A percentile compares a stretch with the other conserved stretches of the same genome.
These are phyloP conservation scores for Eurypyga helias DNA, from an alignment of 2,113 vertebrate genomes.

Conservation along the genomic window DNA sequence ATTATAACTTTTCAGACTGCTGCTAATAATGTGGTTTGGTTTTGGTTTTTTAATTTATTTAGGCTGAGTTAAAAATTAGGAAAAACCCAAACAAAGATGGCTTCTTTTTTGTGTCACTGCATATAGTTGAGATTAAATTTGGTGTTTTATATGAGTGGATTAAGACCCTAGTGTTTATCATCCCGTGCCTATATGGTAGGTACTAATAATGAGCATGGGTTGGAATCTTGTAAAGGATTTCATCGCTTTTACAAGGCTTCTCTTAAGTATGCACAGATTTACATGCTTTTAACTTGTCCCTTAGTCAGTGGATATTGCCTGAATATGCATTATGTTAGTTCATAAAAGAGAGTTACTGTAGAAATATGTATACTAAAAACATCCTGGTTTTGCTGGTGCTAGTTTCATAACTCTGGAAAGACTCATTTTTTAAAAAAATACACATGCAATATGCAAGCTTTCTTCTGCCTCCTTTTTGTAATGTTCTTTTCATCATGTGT, in stretches of 20 bases:
- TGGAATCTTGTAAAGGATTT: background rate
- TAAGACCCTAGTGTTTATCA: background rate
- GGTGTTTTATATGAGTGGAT: background rate
- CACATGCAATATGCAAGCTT: background rate
- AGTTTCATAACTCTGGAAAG: background rate
- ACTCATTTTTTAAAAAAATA: background rate
- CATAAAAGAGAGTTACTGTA: background rate
- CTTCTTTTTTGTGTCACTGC: background rate
- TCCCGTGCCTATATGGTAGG: background rate
- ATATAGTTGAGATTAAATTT: background rate
- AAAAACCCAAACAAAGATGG: background rate
- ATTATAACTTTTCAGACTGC: background rate
- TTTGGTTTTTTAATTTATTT: background rate
- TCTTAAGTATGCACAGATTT: background rate
- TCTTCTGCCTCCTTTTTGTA: background rate
- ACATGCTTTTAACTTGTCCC: background rate
- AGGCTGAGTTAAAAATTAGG: background rate
- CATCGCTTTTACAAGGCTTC: background rate
- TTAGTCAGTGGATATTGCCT: background rate
- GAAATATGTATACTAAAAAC: background rate
- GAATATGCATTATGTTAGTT: background rate
- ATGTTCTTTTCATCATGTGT: background rate
- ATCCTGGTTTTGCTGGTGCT: background rate
- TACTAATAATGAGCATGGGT: background rate
- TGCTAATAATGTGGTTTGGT: background rate